Evolutionary conservation across 64 coral and sea anemone genomes (phyloP), one percentile per base, ranked within the genome.

Genomic region (Montipora sp.): DNA sequence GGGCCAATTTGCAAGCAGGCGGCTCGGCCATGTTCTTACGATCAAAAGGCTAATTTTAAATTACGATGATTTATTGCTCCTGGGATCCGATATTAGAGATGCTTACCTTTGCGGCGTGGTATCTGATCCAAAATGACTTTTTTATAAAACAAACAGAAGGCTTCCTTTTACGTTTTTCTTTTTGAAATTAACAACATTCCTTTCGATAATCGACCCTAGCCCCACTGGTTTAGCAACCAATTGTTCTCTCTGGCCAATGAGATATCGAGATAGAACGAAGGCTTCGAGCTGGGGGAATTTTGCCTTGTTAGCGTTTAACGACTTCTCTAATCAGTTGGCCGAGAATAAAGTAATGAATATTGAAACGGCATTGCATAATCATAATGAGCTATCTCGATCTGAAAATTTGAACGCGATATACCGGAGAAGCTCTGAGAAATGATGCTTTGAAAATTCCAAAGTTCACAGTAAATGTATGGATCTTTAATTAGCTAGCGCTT

Each of bases 201-300:
- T 7, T 50, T 50, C n/a, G 18, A 7, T 36, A 36, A 36, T 36
- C 36, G 36, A 36, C 36, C 36, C 36, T 36, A 36, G 36, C 36
- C 36, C 36, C 36, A 36, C 36, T 2, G 36, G 36, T 36, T 36
- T 36, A 36, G 36, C 43, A 48, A 8, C 44, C 15, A 7, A 68
- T 84, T 84, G 81, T 84, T 45, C 13, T 48, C 68, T 3, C 71
- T 46, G 5, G 19, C 82, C 82, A 85, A 85, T 85, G 18, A 85
- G 8, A 22, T 13, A 27, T 69, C 36, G 63, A 48, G 36, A 36
- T 36, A 2, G 36, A 36, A 36, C 36, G 36, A 36, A 36, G 36
- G 36, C 36, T 36, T 36, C 36, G 36, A 36, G 36, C 36, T 36
- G 36, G 36, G 36, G 36, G 36, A 63, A 14, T 63, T 16, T 63